Evolutionary conservation across 2,797 vertebrate genomes (phyloP).

Genomic region (Labroides dimidiatus): DNA sequence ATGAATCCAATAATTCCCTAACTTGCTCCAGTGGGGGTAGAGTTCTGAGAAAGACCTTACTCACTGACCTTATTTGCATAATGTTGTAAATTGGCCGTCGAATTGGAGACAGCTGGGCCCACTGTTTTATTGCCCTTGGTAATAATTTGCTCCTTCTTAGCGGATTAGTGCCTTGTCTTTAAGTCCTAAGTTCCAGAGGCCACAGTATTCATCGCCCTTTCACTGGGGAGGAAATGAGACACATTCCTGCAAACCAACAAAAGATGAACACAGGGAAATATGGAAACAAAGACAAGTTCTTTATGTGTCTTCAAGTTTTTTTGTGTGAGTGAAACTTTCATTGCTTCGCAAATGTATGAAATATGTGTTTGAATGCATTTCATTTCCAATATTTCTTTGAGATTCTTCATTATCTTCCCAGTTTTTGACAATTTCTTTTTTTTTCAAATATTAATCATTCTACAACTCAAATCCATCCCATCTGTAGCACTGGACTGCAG

Average conservation of each 20-base stretch:
- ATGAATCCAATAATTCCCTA: constrained; percentile 39
- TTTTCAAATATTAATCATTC: not conserved
- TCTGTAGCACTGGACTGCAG: constrained; percentile 38
- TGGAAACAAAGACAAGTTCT: constrained; percentile 31
- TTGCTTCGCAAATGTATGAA: constrained; percentile 6
- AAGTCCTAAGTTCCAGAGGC: constrained; percentile 55
- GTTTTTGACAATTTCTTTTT: not conserved
- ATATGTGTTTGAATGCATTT: constrained; percentile 18
- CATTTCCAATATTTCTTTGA: constrained; percentile 22
- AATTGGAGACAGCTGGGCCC: constrained; percentile 73
- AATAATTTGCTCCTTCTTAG: constrained; percentile 67
- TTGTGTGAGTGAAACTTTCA: constrained; percentile 8
- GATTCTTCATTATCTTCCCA: not conserved
- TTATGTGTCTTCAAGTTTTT: constrained; percentile 12
- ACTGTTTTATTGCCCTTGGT: constrained; percentile 75
- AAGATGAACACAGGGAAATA: constrained; percentile 12
- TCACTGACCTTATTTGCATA: constrained; percentile 77
- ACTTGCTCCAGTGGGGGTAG: constrained; percentile 37
- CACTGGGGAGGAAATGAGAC: constrained; percentile 36
- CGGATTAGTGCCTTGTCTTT: constrained; percentile 63
- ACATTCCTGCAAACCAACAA: constrained; percentile 42
- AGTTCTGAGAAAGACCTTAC: constrained; percentile 54
- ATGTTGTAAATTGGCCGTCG: constrained; percentile 72
- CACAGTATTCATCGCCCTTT: constrained; percentile 52
- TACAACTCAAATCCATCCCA: constrained; percentile 37